Conservation (phyloP, 2,888 invertebrate genomes). For the Pyrrhosoma nymphula region DNA sequence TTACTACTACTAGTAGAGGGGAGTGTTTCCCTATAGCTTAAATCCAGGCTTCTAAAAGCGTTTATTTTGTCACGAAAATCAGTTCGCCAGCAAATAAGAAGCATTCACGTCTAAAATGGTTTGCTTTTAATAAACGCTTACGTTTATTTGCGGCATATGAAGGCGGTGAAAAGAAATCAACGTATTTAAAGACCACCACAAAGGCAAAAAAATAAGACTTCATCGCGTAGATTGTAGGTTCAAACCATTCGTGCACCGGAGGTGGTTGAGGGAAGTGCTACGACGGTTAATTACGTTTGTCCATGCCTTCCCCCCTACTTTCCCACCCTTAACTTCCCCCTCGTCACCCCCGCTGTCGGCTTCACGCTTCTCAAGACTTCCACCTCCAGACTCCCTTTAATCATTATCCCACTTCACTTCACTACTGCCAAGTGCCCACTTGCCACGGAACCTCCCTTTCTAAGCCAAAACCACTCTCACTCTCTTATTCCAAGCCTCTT, state of each 20-base stretch:
- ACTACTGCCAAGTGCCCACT: not conserved
- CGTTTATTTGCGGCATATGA: no score
- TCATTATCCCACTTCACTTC: conserved; percentile 16
- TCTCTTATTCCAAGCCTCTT: not conserved
- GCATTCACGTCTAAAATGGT: no score
- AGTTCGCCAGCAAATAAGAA: no score
- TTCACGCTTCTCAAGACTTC: not conserved
- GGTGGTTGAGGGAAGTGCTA: not conserved
- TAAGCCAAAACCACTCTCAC: not conserved
- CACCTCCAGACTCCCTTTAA: not conserved
- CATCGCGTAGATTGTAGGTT: not conserved
- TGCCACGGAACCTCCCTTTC: not conserved
- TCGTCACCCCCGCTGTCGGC: not conserved
- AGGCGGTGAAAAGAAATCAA: no score
- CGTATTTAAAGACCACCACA: no score
- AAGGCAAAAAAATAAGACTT: not conserved
- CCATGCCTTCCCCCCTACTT: not conserved
- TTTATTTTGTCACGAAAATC: no score
- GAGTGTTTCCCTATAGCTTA: no score
- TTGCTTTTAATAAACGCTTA: no score
- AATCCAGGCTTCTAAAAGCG: no score
- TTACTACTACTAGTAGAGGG: no score
- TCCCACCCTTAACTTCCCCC: not conserved
- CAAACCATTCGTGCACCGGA: not conserved
- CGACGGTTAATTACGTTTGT: not conserved